phyloP scores from a whole-genome alignment of 2,888 invertebrate genomes.

The Amphiduros pacificus region DNA sequence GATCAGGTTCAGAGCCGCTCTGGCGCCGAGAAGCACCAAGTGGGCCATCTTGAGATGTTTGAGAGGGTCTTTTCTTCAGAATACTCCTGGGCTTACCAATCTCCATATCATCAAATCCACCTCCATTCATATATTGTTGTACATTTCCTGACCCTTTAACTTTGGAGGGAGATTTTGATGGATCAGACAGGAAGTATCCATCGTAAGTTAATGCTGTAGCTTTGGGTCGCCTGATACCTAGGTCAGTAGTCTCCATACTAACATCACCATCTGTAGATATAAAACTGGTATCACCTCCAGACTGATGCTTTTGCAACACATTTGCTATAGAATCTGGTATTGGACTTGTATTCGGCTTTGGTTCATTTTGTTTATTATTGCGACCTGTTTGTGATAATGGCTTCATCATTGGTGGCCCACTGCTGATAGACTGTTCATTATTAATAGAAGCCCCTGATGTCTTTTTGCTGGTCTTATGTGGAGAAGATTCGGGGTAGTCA shows the following conservation, averaged over 20 bases:
- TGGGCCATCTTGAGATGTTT: not conserved
- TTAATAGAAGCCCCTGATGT: not conserved
- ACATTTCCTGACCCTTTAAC: not conserved
- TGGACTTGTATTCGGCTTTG: not conserved
- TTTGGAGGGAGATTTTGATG: not conserved
- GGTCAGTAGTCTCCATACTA: not conserved
- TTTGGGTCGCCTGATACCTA: not conserved
- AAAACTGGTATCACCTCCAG: not conserved
- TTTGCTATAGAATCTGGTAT: slow-evolving; percentile 7
- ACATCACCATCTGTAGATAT: not conserved
- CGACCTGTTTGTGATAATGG: not conserved
- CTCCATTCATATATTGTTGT: too few species aligned
- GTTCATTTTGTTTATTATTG: not conserved
- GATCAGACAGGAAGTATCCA: slow-evolving; percentile 14
- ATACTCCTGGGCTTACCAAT: slow-evolving; percentile 1
- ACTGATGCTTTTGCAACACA: not conserved
- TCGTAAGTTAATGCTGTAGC: slow-evolving; percentile 13
- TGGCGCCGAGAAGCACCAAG: not conserved
- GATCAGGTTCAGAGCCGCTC: not conserved
- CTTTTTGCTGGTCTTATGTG: too few species aligned
- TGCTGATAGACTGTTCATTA: not conserved
- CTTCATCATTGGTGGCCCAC: not conserved
- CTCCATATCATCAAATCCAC: not conserved
- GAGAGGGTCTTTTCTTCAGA: slow-evolving; percentile 4
- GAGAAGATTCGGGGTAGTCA: too few species aligned